Evolutionary conservation across 2,888 invertebrate species (phyloP).

Genomic region (Nudaria mundana): DNA sequence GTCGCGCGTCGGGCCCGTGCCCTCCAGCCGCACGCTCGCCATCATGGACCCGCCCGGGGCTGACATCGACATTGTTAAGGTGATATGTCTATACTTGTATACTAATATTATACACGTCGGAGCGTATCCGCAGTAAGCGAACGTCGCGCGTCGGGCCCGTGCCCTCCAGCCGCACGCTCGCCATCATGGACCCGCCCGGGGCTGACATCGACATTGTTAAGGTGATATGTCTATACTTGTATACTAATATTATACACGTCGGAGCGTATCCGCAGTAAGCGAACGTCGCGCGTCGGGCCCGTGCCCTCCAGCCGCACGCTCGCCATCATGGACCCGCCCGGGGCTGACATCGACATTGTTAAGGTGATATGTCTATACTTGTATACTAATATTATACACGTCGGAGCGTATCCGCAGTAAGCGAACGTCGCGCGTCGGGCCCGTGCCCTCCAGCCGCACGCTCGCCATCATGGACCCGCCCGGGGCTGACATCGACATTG

Average conservation of each 20-base stretch:
- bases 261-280: constrained; percentile 85
- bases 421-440: constrained; percentile 65
- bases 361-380: no score
- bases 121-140: constrained; percentile 84
- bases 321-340: constrained; percentile 83
- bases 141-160: constrained; percentile 64
- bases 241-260: no score
- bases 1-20: constrained; percentile 63
- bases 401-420: constrained; percentile 86
- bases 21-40: constrained; percentile 61
- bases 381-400: no score
- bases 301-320: constrained; percentile 62
- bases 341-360: constrained; percentile 79
- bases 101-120: no score
- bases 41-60: constrained; percentile 84
- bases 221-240: no score
- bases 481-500: constrained; percentile 79
- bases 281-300: constrained; percentile 65
- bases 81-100: no score
- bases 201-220: constrained; percentile 80
- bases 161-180: constrained; percentile 61
- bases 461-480: constrained; percentile 83
- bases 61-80: constrained; percentile 78
- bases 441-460: constrained; percentile 61
- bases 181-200: constrained; percentile 83